Conservation (phyloP, 2,113 vertebrate genomes). For the Pachycephala philippinensis region DNA sequence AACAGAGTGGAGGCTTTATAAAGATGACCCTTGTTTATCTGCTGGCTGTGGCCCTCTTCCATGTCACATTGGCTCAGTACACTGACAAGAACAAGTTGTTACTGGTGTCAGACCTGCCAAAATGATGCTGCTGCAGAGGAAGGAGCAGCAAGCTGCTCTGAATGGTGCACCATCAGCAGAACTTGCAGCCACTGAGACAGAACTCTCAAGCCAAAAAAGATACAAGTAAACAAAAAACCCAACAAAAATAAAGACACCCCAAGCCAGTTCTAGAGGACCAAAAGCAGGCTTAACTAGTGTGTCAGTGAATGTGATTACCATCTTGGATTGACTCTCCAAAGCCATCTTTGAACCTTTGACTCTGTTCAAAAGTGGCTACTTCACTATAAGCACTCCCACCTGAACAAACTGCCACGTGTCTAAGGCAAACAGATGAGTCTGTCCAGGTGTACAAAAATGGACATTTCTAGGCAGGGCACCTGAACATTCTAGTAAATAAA, state of each 20-base stretch:
- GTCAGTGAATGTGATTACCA: not conserved
- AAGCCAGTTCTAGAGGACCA: not conserved
- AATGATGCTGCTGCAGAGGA: not conserved
- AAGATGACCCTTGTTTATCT: not conserved
- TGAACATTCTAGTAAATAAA: not conserved
- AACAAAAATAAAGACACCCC: not conserved
- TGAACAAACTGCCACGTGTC: not conserved
- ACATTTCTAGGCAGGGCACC: not conserved
- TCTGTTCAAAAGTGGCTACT: not conserved
- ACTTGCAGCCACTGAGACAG: not conserved
- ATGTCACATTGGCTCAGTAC: slow-evolving; percentile 27
- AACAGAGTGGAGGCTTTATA: not conserved
- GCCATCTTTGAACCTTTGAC: not conserved
- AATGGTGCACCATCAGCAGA: slow-evolving; percentile 27
- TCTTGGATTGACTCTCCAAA: not conserved
- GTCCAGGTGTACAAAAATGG: not conserved
- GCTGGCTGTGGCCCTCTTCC: not conserved
- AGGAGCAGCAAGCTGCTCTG: not conserved
- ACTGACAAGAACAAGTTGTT: slow-evolving; percentile 52
- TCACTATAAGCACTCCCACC: not conserved
- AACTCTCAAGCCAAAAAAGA: not conserved
- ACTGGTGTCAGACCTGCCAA: slow-evolving; percentile 43
- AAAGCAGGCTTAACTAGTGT: not conserved
- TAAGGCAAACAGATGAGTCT: not conserved
- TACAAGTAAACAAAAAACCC: not conserved